Evolutionary conservation across 2,888 invertebrate species (phyloP).

Genomic region (Coelinius sp.): DNA sequence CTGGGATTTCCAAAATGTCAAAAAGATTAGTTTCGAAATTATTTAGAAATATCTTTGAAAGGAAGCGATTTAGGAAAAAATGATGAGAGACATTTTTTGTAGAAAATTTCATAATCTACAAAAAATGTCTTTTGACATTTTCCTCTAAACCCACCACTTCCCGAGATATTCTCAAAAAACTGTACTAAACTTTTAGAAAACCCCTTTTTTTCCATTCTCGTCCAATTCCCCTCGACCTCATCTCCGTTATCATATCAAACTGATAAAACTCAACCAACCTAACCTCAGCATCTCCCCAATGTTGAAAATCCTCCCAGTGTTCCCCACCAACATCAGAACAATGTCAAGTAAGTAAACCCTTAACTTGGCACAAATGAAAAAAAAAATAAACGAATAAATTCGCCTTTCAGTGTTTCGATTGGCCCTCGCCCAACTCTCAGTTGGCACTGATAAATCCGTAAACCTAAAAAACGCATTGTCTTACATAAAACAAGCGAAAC

Average conservation of each 20-base stretch:
- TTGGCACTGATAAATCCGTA: slow-evolving; percentile 80
- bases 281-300: not conserved
- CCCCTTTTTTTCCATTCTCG: not conserved
- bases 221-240: too few species aligned
- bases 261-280: not conserved
- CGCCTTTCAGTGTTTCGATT: slow-evolving; percentile 75
- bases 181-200: too few species aligned
- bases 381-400: not conserved
- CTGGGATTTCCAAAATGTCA: too few species aligned
- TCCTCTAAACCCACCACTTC: too few species aligned
- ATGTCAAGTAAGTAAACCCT: slow-evolving; percentile 18
- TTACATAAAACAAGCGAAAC: slow-evolving; percentile 81
- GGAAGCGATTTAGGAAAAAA: too few species aligned
- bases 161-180: too few species aligned
- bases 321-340: not conserved
- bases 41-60: too few species aligned
- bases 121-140: too few species aligned
- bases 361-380: not conserved
- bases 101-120: too few species aligned
- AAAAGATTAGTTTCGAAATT: too few species aligned
- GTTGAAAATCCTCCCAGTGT: not conserved
- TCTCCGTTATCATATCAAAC: not conserved
- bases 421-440: slow-evolving; percentile 87
- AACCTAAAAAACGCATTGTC: slow-evolving; percentile 83
- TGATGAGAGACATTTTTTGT: too few species aligned